Evolutionary conservation across 2,797 vertebrate genomes (phyloP), one percentile per base, ranked within the genome.

Genomic region (Eulemur coronatus): DNA sequence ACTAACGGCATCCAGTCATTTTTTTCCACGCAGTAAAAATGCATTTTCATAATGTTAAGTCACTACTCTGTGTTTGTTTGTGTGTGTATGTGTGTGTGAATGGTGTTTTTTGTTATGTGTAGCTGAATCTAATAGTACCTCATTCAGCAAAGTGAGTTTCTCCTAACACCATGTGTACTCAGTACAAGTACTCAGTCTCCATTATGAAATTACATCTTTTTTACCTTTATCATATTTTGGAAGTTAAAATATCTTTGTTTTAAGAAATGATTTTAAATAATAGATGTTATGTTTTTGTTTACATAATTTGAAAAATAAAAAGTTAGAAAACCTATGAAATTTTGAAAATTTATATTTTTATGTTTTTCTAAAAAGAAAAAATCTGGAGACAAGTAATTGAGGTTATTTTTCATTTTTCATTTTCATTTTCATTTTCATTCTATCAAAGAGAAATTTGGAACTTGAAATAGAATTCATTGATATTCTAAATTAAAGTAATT

Each of bases 381-480:
- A 15, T 22, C 33, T 69, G 4, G 2, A 43, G 33, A 69, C 9
- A 76, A 59, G 7, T 0, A 67, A 59, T 72, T 86, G 67, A 67
- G 26, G 2, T 75, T 38, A 30, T 38, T 92, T 48, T 57, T 33
- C 30, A 57, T 57, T 26, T 57, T 50, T 50, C 15, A 50, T 50
- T 50, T 57, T 57, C 55, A 57, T 57, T 57, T 57, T 43, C 43
- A 43, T 43, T 43, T 43, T 57, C 3, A 24, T 57, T 57, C 8
- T 8, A 79, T 33, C 50, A 92, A 57, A 84, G 79, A 96, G 30
- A 94, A 95, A 90, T 46, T 57, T 92, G 48, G 24, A 95, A 80
- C 5, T 0, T 46, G 1, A 11, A 46, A n/a, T 18, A 43, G 22
- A 93, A 57, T 78, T 93, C 15, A 85, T 12, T 88, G 41, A 79